Conservation (phyloP, 2,888 invertebrate species). For the Hemithea aestivaria region DNA sequence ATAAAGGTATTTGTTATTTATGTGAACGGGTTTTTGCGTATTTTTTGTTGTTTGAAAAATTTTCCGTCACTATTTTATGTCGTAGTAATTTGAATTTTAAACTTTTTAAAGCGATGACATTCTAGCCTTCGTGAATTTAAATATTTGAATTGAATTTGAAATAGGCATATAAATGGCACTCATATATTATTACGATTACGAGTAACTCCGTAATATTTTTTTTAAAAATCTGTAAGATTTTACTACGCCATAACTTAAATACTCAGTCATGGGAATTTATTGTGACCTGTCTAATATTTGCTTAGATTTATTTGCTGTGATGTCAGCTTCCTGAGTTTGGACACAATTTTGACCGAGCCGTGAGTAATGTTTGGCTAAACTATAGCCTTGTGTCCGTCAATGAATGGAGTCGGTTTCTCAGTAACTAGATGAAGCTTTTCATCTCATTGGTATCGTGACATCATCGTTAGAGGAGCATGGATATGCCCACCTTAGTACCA, state of each 20-base stretch:
- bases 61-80: too few relatives aligned
- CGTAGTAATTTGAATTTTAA: too few relatives aligned
- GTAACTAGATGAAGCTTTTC: constrained; percentile 49
- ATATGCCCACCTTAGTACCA: constrained; percentile 42
- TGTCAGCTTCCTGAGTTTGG: constrained; percentile 32
- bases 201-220: too few relatives aligned
- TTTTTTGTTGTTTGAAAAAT: too few relatives aligned
- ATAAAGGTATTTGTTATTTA: too few relatives aligned
- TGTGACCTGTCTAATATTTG: constrained; percentile 27
- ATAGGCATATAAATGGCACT: too few relatives aligned
- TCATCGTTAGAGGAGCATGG: constrained; percentile 55
- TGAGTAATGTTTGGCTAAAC: constrained; percentile 41
- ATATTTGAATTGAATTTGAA: too few relatives aligned
- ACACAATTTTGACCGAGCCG: constrained; percentile 31
- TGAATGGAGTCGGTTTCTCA: constrained; percentile 47
- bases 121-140: too few relatives aligned
- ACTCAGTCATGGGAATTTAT: constrained; percentile 18
- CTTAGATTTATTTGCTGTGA: constrained; percentile 25
- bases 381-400: constrained; percentile 36
- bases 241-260: background rate
- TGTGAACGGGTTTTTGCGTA: too few relatives aligned
- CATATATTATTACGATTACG: too few relatives aligned
- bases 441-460: constrained; percentile 62
- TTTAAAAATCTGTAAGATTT: too few relatives aligned
- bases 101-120: too few relatives aligned